Base-by-base conservation (phyloP, 1,140 invertebrate species). In the Drosophila auraria region DNA sequence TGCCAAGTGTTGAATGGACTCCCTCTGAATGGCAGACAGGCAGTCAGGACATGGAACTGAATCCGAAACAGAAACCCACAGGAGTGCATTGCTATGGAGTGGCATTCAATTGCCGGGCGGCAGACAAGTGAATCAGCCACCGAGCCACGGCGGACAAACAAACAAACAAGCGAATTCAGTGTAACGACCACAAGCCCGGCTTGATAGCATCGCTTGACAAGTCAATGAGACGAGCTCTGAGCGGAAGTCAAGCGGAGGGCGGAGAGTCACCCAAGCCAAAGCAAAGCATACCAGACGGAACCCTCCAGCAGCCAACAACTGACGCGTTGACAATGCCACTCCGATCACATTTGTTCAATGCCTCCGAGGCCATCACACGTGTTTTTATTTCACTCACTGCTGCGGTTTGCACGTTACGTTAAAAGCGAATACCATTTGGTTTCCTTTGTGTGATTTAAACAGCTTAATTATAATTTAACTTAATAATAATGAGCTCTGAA, bases 1-100 rank as follows among this genome's bases (percentile, higher is more conserved):
- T 66, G 72, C 44, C 75, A 79, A 87, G 70, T 74, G 79, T 82
- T 82, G 80, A 81, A 81, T 61, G 78, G 78, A 70, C 73, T 70
- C 27, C 36, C 51, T 14, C 40, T 58, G 78, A 51, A 58, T 30
- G 44, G 40, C 60, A 65, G 56, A 58, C 42, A 59, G 54, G 27
- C 51, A 54, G 30, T 14, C 53, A 56, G 53, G 53, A 57, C 40
- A 36, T 40, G 54, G 54, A 40, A 57, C 54, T 57, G 40, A 51
- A 44, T 20, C 25, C 54, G 17, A 61, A n/a, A 33, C 44, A 25
- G 50, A 30, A n/a, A 14, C n/a, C 30, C 47, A 57, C 20, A 68
- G 61, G 47, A 77, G 27, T 77, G 73, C 74, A 54, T 38, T 44
- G 33, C 54, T 30, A 25, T 25, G 45, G 63, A 77, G 61, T 68